Conservation (phyloP, 2,888 invertebrate species). For the Dryocosmus kuriphilus region DNA sequence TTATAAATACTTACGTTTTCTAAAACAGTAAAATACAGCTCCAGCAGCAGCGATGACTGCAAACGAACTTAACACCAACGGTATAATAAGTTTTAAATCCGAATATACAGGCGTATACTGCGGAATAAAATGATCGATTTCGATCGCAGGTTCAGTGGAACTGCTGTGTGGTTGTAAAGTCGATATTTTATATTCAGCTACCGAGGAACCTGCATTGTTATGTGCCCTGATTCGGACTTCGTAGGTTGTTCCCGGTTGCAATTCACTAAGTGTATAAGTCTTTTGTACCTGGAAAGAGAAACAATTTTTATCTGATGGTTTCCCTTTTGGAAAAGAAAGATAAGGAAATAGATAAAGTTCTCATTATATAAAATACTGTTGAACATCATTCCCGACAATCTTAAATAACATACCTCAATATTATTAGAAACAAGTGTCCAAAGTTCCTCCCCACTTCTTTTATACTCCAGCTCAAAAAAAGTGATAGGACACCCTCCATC, state of each 20-base stretch:
- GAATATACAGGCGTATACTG: slow-evolving; percentile 74
- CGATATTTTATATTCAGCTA: slow-evolving; percentile 90
- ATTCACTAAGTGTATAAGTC: slow-evolving; percentile 88
- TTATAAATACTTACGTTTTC: slow-evolving; percentile 74
- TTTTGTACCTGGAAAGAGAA: slow-evolving; percentile 80
- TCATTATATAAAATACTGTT: too few species aligned
- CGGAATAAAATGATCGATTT: slow-evolving; percentile 74
- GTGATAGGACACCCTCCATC: slow-evolving; percentile 93
- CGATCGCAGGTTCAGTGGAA: slow-evolving; percentile 75
- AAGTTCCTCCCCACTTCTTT: slow-evolving; percentile 80
- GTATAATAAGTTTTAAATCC: slow-evolving; percentile 74
- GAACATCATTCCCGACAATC: too few species aligned
- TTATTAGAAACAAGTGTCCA: slow-evolving; percentile 91
- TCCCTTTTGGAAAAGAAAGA: not conserved
- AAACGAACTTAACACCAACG: slow-evolving; percentile 73
- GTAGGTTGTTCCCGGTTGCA: slow-evolving; percentile 83
- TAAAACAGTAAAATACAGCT: slow-evolving; percentile 76
- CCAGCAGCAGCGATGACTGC: slow-evolving; percentile 75
- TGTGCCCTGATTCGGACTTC: slow-evolving; percentile 82
- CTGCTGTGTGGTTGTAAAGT: slow-evolving; percentile 90
- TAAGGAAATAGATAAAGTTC: too few species aligned
- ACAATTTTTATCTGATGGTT: slow-evolving; percentile 4
- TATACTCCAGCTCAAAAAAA: slow-evolving; percentile 90
- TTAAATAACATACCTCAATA: slow-evolving; percentile 79
- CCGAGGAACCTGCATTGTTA: slow-evolving; percentile 92